Conservation (phyloP, 1,140 invertebrate genomes). For the Reticulitermes speratus region DNA sequence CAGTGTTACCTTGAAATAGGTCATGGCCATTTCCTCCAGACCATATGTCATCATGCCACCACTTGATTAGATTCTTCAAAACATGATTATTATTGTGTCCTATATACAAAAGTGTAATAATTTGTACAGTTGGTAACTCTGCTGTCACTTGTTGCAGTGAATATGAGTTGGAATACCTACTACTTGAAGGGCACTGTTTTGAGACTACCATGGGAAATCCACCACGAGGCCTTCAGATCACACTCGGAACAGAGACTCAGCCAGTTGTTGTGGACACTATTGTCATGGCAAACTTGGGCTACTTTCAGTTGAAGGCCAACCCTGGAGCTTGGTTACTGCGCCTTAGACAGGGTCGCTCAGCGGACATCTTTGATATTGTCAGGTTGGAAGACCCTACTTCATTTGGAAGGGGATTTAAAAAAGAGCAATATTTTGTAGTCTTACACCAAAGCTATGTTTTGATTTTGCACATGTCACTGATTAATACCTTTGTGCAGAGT, state of each 20-base stretch:
- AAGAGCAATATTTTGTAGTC: neutral
- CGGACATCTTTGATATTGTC: constrained; percentile 89
- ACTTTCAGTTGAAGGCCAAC: constrained; percentile 97
- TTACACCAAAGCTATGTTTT: neutral
- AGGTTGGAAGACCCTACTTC: constrained; percentile 48
- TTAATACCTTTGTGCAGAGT: neutral
- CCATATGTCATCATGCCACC: too few relatives aligned
- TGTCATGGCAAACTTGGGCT: constrained; percentile 99
- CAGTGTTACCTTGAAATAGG: too few relatives aligned
- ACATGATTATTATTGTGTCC: too few relatives aligned
- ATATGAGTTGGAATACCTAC: constrained; percentile 88
- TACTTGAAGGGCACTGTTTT: constrained; percentile 96
- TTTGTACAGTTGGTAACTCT: too few relatives aligned
- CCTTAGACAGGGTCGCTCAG: constrained; percentile 86
- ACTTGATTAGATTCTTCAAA: too few relatives aligned
- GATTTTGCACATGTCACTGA: neutral
- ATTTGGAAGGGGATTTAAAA: neutral
- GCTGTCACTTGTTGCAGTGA: constrained; percentile 57
- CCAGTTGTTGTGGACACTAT: constrained; percentile 92
- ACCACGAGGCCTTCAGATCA: constrained; percentile 94
- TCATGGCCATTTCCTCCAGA: too few relatives aligned
- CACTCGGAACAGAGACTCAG: constrained; percentile 79
- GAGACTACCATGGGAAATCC: constrained; percentile 89
- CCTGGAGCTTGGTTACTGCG: constrained; percentile 91
- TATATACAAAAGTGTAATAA: too few relatives aligned